Evolutionary conservation across 2,797 vertebrate genomes (phyloP), one percentile per base, ranked within the genome.

Genomic region (Periparus ater): DNA sequence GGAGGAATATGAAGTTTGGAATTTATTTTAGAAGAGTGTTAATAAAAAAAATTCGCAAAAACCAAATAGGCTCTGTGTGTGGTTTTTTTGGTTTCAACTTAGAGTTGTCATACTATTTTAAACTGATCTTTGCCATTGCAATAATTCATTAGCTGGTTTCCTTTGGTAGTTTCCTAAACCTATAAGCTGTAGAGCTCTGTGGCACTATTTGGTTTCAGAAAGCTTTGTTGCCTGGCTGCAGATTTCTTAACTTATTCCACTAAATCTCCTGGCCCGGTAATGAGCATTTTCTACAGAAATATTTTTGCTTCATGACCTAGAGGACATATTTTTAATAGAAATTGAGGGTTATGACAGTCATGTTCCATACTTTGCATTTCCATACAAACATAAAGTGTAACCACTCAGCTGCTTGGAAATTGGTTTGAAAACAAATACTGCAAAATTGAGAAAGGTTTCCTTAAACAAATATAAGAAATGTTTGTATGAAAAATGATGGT

Each of bases 351-450:
- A 62, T 71, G 94, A 80, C 91, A 94, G 87, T 91, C 34, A 70
- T 70, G 91, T 92, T 88, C 72, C 79, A 15, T 95, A 84, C 85
- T 93, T 94, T 93, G 92, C 75, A 42, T 96, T 97, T 96, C 97
- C 84, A 91, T 85, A n/a, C 89, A 85, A 93, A 96, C 94, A 82
- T 90, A 91, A 88, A 75, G 76, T 45, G 58, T 93, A 91, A 88
- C 86, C 82, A 70, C 85, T 82, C 36, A 34, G 54, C 50, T 42
- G 13, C 91, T 82, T 88, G 75, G 79, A 83, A 76, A 84, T 80
- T 0, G 7, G 65, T 85, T 89, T 83, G 71, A 95, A 91, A 95
- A 91, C 66, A 88, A 94, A 91, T 83, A 70, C 2, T 44, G 70
- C 63, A 95, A 95, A 92, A 88, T 75, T 76, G 71, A 76, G 66